These are phyloP conservation scores for Poicephalus meyeri DNA, from an alignment of 2,113 vertebrate species.

Conservation along the genomic window DNA sequence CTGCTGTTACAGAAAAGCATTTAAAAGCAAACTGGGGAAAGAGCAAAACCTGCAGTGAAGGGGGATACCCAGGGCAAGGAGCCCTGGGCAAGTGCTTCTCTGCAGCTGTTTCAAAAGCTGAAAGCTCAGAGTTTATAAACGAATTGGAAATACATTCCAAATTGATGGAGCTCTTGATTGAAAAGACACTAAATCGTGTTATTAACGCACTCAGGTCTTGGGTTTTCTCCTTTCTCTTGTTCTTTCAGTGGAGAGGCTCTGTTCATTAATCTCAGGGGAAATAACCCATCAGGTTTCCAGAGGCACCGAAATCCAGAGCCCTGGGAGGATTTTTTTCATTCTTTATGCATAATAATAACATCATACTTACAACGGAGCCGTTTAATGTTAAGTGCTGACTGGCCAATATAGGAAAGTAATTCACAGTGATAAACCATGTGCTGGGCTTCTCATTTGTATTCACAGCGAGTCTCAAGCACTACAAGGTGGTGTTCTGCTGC, in stretches of 20 bases:
- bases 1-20: neutral
- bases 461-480: rapidly evolving
- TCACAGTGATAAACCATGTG: neutral
- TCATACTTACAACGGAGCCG: neutral
- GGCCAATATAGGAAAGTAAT: neutral
- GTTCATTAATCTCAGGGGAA: conserved; percentile 32
- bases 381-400: neutral
- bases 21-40: neutral
- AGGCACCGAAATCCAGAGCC: neutral
- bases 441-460: neutral
- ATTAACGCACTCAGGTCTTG: neutral
- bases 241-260: neutral
- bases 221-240: neutral
- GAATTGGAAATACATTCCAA: conserved; percentile 53
- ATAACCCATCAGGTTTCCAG: conserved; percentile 10
- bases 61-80: neutral
- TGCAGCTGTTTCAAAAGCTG: conserved; percentile 18
- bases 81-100: neutral
- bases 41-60: neutral
- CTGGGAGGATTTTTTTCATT: neutral
- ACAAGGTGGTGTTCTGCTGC: neutral
- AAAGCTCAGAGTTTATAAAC: conserved; percentile 14
- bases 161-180: conserved; percentile 36
- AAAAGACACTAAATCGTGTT: conserved; percentile 24
- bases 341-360: conserved; percentile 32